Evolutionary conservation across 1,140 invertebrate species (phyloP).

Genomic region (Batillaria attramentaria): DNA sequence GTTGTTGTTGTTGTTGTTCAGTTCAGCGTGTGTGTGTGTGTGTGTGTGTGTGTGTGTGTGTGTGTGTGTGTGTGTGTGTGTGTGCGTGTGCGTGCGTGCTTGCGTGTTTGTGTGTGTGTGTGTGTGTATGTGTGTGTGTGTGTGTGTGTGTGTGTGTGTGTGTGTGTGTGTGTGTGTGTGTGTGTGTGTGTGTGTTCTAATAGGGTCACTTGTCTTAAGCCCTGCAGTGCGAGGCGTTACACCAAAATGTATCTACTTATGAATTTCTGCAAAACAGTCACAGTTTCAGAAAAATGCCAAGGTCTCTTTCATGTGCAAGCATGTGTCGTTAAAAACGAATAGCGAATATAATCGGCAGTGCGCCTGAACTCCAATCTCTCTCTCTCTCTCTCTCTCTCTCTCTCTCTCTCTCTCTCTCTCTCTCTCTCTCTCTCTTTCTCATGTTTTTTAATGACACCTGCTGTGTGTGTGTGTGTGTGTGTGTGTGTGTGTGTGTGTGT

Average conservation of each 20-base stretch:
- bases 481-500: not conserved
- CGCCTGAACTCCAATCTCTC: too few species aligned
- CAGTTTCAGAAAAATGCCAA: too few species aligned
- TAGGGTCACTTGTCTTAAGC: too few species aligned
- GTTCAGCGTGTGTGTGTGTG: conserved; percentile 6
- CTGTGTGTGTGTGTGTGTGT: not conserved
- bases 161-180: conserved; percentile 16
- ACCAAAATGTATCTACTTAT: too few species aligned
- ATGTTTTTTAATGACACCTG: not conserved
- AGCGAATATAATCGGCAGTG: too few species aligned
- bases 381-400: not conserved
- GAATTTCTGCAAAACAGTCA: too few species aligned
- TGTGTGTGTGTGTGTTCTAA: not conserved
- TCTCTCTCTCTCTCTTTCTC: not conserved
- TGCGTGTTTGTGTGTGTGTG: not conserved
- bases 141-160: not conserved
- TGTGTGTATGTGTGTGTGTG: not conserved
- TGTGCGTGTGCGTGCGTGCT: not conserved
- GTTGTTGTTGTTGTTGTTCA: not conserved
- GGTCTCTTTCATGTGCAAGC: too few species aligned
- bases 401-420: not conserved
- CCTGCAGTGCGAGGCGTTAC: too few species aligned
- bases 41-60: conserved; percentile 15
- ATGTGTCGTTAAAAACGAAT: too few species aligned
- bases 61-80: conserved; percentile 12